A percentile compares a stretch with the other conserved stretches of the same genome.
These are phyloP conservation scores for Drosophila lini DNA, from an alignment of 1,140 invertebrate species.

Conservation along the genomic window DNA sequence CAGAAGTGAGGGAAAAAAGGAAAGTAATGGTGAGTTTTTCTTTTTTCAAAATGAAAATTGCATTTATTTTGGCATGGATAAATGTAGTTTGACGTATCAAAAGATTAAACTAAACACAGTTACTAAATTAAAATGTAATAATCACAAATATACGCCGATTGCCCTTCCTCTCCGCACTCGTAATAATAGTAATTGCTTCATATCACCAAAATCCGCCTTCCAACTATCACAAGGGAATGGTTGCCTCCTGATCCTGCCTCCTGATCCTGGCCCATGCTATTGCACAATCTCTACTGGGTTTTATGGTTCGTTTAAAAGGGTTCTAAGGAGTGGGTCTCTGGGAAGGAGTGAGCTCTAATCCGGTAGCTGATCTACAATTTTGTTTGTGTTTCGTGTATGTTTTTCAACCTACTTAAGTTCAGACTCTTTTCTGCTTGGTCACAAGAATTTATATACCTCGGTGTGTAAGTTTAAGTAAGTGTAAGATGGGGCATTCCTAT, in stretches of 20 bases:
- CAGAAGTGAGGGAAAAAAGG: not conserved
- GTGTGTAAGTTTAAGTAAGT: conserved; percentile 20
- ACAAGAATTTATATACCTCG: conserved; percentile 57
- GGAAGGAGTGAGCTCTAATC: conserved; percentile 51
- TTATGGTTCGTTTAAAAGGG: not conserved
- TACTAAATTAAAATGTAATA: conserved; percentile 61
- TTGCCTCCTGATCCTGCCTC: conserved; percentile 3
- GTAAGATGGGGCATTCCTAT: conserved; percentile 31
- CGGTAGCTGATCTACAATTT: conserved; percentile 16
- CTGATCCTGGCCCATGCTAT: conserved; percentile 9
- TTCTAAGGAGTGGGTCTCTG: conserved; percentile 13
- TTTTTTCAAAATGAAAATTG: conserved; percentile 42
- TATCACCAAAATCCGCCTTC: conserved; percentile 56
- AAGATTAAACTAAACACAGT: conserved; percentile 53
- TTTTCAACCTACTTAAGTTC: conserved; percentile 73
- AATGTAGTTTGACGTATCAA: conserved; percentile 35
- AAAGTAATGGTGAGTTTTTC: not conserved
- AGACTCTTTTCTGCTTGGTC: conserved; percentile 79
- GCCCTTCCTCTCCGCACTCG: not conserved
- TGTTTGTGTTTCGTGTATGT: conserved; percentile 26
- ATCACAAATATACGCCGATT: conserved; percentile 53
- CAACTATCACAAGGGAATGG: conserved; percentile 52
- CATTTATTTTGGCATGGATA: conserved; percentile 65
- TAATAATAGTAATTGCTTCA: conserved; percentile 71
- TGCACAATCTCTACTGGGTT: conserved; percentile 20